Evolutionary conservation across 2,113 vertebrate species (phyloP), one percentile per base, ranked within the genome.

Genomic region (Passer montanus): DNA sequence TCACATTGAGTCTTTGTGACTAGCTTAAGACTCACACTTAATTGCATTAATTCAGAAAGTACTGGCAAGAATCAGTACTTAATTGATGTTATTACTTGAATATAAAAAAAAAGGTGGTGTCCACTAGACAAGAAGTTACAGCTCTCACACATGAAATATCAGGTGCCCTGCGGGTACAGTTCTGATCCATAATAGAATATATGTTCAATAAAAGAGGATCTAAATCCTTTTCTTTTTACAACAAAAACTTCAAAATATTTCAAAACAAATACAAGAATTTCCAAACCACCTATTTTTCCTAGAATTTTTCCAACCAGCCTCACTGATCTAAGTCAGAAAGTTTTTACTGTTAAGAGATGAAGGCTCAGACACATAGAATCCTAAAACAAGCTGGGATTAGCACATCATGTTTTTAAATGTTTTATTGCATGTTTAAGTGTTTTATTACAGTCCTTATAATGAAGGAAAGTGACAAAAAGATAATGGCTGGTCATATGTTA

Each of bases 21-120:
- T 93, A 62, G 95, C 97, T 97, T 96, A 92, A 97, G 95, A 85
- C 60, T 97, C 46, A 18, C 33, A 46, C 33, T 93, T 97, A 92
- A 97, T 97, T 97, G 84, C 85, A 85, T 92, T 97, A 93, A 95
- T 86, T 77, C 37, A n/a, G 62, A 85, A 75, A 90, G 63, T 75
- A 84, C 82, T 91, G 91, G 68, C 66, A 93, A 83, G 79, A 94
- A 94, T 92, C 74, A 52, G 78, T 72, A 58, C 52, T 93, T 87
- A 96, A 94, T 94, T 88, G 64, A 89, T 90, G 82, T 90, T 92
- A 77, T 90, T 93, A 91, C 35, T 56, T 90, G 59, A 63, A 79
- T 43, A 19, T 53, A 44, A 92, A 84, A 43, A 76, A 50, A 87
- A 35, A 44, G n/a, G 6, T 27, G 69, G 21, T 82, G 50, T 31